Evolutionary conservation across 2,113 vertebrate genomes (phyloP).

Genomic region (Microcebus ravelobensis): DNA sequence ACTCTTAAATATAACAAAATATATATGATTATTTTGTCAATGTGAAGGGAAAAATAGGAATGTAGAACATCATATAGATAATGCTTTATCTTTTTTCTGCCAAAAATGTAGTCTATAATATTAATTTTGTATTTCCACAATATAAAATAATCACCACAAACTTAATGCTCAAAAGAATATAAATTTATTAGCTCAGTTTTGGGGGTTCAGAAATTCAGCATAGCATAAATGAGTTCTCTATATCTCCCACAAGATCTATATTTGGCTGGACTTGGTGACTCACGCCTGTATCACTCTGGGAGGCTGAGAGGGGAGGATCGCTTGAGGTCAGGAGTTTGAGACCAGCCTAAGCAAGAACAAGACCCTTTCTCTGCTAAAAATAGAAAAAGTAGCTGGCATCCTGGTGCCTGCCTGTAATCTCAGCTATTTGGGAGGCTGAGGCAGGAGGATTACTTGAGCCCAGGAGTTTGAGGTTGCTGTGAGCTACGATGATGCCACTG

Average conservation of each 20-base stretch:
- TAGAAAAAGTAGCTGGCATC: no score
- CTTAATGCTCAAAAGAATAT: not conserved
- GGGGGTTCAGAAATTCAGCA: not conserved
- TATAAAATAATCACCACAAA: not conserved
- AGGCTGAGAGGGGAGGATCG: no score
- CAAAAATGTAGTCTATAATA: not conserved
- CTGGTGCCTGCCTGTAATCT: no score
- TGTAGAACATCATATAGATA: not conserved
- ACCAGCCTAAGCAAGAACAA: no score
- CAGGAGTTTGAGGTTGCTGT: no score
- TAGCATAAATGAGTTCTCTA: not conserved
- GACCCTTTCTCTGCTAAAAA: no score
- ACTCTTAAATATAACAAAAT: not conserved
- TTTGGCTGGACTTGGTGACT: no score
- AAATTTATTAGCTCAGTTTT: not conserved
- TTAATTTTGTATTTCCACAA: not conserved
- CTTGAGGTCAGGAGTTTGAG: no score
- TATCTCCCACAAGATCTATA: not conserved
- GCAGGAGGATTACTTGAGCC: no score
- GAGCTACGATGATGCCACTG: no score
- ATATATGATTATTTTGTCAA: not conserved
- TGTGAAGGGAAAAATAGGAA: not conserved
- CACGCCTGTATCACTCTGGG: no score
- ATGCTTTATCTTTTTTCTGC: not conserved
- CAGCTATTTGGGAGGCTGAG: no score